These are phyloP conservation scores for Otolemur garnettii DNA, from an alignment of 2,113 vertebrate genomes.

Conservation along the genomic window DNA sequence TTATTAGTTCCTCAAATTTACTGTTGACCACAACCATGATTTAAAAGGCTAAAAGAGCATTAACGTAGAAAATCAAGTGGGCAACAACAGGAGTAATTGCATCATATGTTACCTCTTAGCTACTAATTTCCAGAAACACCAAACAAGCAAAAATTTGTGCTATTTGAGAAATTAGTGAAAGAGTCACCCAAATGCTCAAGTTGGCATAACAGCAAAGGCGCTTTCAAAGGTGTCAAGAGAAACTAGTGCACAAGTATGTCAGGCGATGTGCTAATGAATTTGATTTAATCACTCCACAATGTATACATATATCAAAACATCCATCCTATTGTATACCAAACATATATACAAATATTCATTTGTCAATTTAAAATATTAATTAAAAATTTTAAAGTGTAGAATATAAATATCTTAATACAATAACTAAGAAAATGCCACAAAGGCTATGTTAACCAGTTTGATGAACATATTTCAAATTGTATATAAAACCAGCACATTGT, in stretches of 20 bases:
- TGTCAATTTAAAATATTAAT: not conserved
- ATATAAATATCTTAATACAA: too few species aligned
- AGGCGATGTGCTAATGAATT: not conserved
- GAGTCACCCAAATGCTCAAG: not conserved
- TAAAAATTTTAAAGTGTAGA: not conserved
- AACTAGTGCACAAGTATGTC: not conserved
- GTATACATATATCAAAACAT: not conserved
- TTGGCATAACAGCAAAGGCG: not conserved
- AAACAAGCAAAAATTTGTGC: constrained; percentile 11
- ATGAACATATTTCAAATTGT: too few species aligned
- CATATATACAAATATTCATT: not conserved
- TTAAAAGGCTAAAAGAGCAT: not conserved
- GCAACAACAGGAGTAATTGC: not conserved
- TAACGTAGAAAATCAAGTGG: not conserved
- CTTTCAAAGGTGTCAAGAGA: constrained; percentile 26
- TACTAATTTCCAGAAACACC: constrained; percentile 45
- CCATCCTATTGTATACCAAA: not conserved
- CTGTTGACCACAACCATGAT: not conserved
- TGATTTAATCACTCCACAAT: not conserved
- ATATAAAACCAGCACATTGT: too few species aligned
- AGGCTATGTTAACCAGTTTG: too few species aligned
- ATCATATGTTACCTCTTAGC: not conserved
- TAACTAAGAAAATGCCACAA: too few species aligned
- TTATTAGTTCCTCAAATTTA: not conserved
- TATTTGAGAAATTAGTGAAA: constrained; percentile 23